Percentiles rank a stretch among this genome's conserved stretches.
Conservation (phyloP, 2,888 invertebrate genomes). For the Microplitis deprimator region DNA sequence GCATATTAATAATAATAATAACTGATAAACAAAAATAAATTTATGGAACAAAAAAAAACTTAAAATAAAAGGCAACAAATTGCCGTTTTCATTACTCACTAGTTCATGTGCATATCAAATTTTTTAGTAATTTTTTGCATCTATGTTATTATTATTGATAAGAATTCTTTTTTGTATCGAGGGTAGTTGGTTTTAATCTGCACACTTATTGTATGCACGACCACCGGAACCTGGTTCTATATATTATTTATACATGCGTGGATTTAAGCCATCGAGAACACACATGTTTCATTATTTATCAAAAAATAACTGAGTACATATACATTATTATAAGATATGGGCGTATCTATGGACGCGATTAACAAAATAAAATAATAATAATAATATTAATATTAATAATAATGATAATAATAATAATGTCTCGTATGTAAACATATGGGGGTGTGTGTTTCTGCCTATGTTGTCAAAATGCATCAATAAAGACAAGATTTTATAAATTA, state of each 20-base stretch:
- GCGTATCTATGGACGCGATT: not conserved
- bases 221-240: not conserved
- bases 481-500: conserved; percentile 64
- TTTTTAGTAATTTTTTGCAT: not conserved
- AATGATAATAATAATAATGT: not conserved
- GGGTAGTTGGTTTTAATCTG: not conserved
- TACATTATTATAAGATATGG: not conserved
- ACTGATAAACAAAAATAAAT: too few species aligned
- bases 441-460: conserved; percentile 64
- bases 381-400: too few species aligned
- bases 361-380: not conserved
- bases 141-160: not conserved
- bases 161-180: not conserved
- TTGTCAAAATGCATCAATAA: conserved; percentile 67
- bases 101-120: not conserved
- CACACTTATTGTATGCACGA: not conserved
- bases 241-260: not conserved
- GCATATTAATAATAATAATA: conserved; percentile 19
- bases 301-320: not conserved
- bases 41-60: too few species aligned
- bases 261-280: not conserved
- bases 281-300: not conserved
- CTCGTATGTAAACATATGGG: conserved; percentile 35
- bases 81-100: not conserved
- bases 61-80: too few species aligned